Evolutionary conservation across 2,888 invertebrate species (phyloP), one percentile per base, ranked within the genome.

Genomic region (Cantharis rustica): DNA sequence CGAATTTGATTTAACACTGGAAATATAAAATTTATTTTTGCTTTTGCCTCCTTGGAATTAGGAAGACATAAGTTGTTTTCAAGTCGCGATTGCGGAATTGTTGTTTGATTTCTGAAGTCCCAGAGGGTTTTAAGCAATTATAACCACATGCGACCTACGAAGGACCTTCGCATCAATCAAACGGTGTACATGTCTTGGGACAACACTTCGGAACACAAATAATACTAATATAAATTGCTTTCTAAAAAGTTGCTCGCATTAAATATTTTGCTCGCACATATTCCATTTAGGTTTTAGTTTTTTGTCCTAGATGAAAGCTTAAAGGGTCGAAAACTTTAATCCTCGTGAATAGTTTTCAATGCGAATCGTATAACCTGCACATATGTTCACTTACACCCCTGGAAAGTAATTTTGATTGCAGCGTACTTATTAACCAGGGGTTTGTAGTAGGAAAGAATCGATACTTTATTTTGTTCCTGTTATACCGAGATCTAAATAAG

Each of bases 281-380:
- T 63, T 26, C 11, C 71, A 71, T 66, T 75, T 75, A 70, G 66
- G 82, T 81, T 79, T 82, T 79, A 75, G 75, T 76, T 82, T 83
- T 81, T 84, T 77, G 82, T 79, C 79, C 77, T 77, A 80, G 82
- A 79, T 76, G 76, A 63, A 80, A 80, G 78, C 76, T 84, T 83
- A 84, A 83, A 83, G 81, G 76, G 72, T 26, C 72, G 81, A 80
- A 80, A 84, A 83, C 83, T 83, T 82, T 86, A 86, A 86, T 85
- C 85, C 86, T 85, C 82, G 83, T 85, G 87, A 88, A 87, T 88
- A 87, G 85, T 86, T 88, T 87, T 86, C 87, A 88, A 88, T 88
- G 85, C 83, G 88, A 88, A 86, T 87, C 88, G 87, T 87, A 88
- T 88, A 88, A 87, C 87, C 87, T 85, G 87, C 88, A 88, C 88